Evolutionary conservation across 2,888 invertebrate genomes (phyloP).

Genomic region (Autographa pulchrina): DNA sequence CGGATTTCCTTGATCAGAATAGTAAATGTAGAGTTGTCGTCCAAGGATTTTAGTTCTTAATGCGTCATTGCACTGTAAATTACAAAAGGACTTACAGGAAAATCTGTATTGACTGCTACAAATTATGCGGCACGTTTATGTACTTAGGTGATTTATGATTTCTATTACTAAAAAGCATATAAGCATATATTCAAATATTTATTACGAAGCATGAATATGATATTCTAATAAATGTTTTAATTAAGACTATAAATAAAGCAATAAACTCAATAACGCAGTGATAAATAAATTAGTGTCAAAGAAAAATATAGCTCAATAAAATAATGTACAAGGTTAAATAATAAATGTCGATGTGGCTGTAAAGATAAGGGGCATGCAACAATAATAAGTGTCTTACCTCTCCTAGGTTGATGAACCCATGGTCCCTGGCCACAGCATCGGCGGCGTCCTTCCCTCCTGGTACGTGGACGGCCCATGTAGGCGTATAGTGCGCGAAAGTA

Average conservation of each 20-base stretch:
- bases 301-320: neutral
- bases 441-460: constrained; percentile 92
- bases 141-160: neutral
- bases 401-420: constrained; percentile 96
- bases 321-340: neutral
- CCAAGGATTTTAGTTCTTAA: constrained; percentile 6
- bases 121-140: neutral
- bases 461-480: constrained; percentile 96
- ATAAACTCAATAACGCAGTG: neutral
- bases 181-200: neutral
- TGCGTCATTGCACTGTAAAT: neutral
- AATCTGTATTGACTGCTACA: neutral
- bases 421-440: constrained; percentile 93
- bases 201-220: neutral
- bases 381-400: constrained; percentile 90
- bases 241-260: neutral
- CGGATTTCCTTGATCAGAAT: constrained; percentile 36
- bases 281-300: constrained; percentile 2
- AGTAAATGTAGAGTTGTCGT: constrained; percentile 10
- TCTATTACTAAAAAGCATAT: neutral
- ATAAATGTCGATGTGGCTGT: neutral
- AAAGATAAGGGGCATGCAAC: constrained; percentile 2
- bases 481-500: constrained; percentile 90
- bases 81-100: neutral
- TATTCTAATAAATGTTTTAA: neutral